phyloP scores from a whole-genome alignment of 2,113 vertebrate species.

The Chauna torquata region DNA sequence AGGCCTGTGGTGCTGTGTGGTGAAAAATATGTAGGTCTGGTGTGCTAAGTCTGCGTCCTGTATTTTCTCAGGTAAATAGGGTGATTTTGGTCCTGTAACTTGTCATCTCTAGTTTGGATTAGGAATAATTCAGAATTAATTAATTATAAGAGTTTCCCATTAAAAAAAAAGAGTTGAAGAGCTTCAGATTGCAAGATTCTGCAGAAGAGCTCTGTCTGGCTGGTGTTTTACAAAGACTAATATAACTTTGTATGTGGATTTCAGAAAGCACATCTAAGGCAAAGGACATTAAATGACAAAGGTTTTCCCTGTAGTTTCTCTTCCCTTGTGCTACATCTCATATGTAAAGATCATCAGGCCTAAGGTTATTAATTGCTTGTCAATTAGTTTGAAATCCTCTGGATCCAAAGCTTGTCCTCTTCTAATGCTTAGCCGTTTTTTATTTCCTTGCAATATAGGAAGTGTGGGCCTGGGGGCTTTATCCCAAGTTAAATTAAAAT shows the following conservation, averaged over 20 bases:
- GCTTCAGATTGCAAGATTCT: neutral
- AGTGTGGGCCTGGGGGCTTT: neutral
- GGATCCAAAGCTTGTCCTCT: neutral
- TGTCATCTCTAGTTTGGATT: neutral
- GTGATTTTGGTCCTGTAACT: neutral
- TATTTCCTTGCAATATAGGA: neutral
- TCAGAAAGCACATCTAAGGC: neutral
- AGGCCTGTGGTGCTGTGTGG: neutral
- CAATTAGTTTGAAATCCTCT: neutral
- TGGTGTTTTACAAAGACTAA: neutral
- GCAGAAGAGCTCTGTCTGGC: neutral
- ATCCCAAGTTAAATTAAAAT: neutral
- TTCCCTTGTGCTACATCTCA: neutral
- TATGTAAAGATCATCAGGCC: neutral
- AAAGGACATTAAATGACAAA: neutral
- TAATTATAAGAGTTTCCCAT: neutral
- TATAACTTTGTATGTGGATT: neutral
- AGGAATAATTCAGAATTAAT: neutral
- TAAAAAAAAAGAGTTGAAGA: neutral
- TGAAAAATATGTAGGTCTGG: neutral
- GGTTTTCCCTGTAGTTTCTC: neutral
- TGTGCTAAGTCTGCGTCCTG: neutral
- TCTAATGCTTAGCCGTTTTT: neutral
- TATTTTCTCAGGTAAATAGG: neutral
- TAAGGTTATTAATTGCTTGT: neutral